A percentile compares a stretch with the other conserved stretches of the same genome.
phyloP scores from a whole-genome alignment of 1,140 invertebrate genomes.

The Drosophila serrata region DNA sequence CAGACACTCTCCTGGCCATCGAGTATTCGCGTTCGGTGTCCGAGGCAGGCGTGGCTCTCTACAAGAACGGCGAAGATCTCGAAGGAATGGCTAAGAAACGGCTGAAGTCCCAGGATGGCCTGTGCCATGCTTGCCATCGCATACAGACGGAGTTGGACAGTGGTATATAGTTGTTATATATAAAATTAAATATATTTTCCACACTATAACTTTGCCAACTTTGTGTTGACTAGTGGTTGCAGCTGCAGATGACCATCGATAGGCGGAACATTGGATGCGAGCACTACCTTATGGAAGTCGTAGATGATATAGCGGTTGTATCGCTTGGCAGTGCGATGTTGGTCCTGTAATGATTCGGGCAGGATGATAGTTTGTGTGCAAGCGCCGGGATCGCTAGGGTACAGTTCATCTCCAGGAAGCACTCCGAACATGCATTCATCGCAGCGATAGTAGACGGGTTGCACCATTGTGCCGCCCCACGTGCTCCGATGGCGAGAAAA shows the following conservation, averaged over 20 bases:
- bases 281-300: slow-evolving; percentile 55
- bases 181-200: slow-evolving; percentile 30
- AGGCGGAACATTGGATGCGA: slow-evolving; percentile 62
- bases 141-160: slow-evolving; percentile 58
- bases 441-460: slow-evolving; percentile 85
- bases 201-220: slow-evolving; percentile 48
- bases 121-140: slow-evolving; percentile 75
- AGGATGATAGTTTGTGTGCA: slow-evolving; percentile 49
- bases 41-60: slow-evolving; percentile 47
- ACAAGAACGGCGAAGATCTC: slow-evolving; percentile 35
- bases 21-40: slow-evolving; percentile 81
- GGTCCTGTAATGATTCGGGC: slow-evolving; percentile 32
- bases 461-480: slow-evolving; percentile 82
- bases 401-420: slow-evolving; percentile 85
- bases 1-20: slow-evolving; percentile 73
- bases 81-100: slow-evolving; percentile 32
- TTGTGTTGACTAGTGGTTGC: slow-evolving; percentile 31
- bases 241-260: slow-evolving; percentile 61
- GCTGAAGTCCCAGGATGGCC: slow-evolving; percentile 6
- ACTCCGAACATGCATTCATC: slow-evolving; percentile 74
- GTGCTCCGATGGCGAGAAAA: slow-evolving; percentile 59
- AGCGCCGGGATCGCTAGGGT: slow-evolving; percentile 64
- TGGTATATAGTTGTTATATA: slow-evolving; percentile 21
- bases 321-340: slow-evolving; percentile 42
- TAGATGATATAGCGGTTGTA: slow-evolving; percentile 73